Conservation (phyloP, 2,113 vertebrate species). For the Corvus hawaiiensis region DNA sequence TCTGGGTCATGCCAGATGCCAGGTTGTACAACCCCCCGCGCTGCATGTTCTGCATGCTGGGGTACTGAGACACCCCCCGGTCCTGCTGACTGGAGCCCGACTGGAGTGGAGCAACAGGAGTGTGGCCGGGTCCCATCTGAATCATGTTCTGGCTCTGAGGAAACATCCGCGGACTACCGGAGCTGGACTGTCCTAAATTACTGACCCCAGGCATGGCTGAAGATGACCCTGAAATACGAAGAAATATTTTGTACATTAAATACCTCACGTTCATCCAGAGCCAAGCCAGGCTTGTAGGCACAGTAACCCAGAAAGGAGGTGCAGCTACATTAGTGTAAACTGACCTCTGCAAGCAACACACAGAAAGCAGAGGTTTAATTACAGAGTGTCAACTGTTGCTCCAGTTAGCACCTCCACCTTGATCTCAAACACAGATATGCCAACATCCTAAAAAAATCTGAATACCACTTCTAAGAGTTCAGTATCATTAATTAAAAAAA, state of each 20-base stretch:
- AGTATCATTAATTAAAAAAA: not conserved
- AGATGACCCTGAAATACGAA: slow-evolving; percentile 77
- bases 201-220: slow-evolving; percentile 80
- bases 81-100: slow-evolving; percentile 79
- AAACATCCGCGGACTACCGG: slow-evolving; percentile 85
- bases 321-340: not conserved
- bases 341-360: not conserved
- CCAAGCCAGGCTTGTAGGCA: not conserved
- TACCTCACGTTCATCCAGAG: not conserved
- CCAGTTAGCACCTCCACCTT: not conserved
- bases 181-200: slow-evolving; percentile 78
- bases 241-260: not conserved
- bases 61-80: slow-evolving; percentile 78
- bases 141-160: slow-evolving; percentile 85
- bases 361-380: not conserved
- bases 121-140: slow-evolving; percentile 80
- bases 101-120: slow-evolving; percentile 71
- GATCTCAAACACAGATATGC: not conserved
- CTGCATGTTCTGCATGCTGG: slow-evolving; percentile 79
- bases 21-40: slow-evolving; percentile 82
- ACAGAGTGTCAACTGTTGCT: not conserved
- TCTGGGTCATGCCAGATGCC: slow-evolving; percentile 70
- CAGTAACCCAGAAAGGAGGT: not conserved
- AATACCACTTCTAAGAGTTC: not conserved
- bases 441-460: not conserved